Evolutionary conservation across 1,140 invertebrate species (phyloP).

Genomic region (Neotoxoptera formosana): DNA sequence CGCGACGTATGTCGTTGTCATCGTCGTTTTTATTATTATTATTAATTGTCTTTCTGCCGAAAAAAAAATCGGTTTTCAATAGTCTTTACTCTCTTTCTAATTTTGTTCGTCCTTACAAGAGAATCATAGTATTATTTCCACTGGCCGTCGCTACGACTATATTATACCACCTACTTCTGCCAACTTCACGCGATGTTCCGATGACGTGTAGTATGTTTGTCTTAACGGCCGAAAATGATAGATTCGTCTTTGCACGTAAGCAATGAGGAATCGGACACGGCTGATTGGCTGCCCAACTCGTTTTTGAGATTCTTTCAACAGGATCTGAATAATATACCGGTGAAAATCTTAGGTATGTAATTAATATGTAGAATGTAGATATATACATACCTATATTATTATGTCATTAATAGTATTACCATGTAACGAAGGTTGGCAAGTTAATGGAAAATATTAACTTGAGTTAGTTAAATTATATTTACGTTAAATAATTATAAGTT

Average conservation of each 20-base stretch:
- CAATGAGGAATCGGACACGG: constrained; percentile 53
- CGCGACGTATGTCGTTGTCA: background rate
- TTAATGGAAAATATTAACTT: too few relatives aligned
- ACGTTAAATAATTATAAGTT: too few relatives aligned
- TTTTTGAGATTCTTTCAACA: constrained; percentile 54
- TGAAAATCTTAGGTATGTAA: constrained; percentile 44
- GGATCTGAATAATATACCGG: constrained; percentile 46
- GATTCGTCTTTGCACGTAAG: constrained; percentile 51
- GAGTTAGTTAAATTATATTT: too few relatives aligned
- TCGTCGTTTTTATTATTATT: background rate
- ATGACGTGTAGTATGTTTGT: constrained; percentile 12
- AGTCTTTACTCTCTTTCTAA: background rate
- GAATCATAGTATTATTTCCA: background rate
- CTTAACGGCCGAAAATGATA: constrained; percentile 48
- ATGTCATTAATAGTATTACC: too few relatives aligned
- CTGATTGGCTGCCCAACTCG: constrained; percentile 52
- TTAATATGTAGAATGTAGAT: background rate
- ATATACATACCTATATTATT: background rate
- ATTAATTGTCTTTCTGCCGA: background rate
- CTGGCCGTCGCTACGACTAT: background rate
- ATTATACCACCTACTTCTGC: background rate
- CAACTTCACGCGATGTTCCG: background rate
- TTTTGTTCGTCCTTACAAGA: background rate
- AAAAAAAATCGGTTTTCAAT: background rate
- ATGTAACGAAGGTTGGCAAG: too few relatives aligned